A percentile compares a stretch with the other conserved stretches of the same genome.
phyloP scores from a whole-genome alignment of 2,797 vertebrate genomes.

The Clamator glandarius region DNA sequence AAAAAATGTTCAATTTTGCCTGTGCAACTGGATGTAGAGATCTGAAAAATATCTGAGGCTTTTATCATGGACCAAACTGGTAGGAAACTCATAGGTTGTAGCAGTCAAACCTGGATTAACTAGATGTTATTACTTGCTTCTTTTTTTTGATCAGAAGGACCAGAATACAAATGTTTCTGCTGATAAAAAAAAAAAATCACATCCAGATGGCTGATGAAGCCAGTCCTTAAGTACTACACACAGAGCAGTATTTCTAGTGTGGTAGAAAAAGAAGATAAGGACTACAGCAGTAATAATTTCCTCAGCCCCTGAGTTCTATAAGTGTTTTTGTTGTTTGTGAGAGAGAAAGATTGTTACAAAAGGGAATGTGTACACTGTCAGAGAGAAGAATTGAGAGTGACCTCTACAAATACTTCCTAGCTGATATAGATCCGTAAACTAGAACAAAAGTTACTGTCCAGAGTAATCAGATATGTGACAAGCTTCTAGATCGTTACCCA shows the following conservation, averaged over 20 bases:
- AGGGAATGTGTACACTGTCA: not conserved
- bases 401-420: not conserved
- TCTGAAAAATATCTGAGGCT: not conserved
- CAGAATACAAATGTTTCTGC: not conserved
- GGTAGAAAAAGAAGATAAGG: not conserved
- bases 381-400: not conserved
- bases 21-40: not conserved
- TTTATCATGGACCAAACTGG: fast-evolving
- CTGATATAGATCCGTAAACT: not conserved
- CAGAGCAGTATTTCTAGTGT: not conserved
- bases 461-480: not conserved
- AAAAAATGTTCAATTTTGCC: not conserved
- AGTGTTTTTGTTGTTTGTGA: not conserved
- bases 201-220: not conserved
- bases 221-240: not conserved
- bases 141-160: not conserved
- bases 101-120: not conserved
- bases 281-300: not conserved
- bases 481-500: not conserved
- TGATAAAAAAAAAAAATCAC: not conserved
- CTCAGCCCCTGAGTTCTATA: not conserved
- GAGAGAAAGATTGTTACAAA: not conserved
- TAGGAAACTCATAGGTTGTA: not conserved
- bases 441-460: not conserved
- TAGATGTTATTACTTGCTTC: not conserved